Evolutionary conservation across 2,113 vertebrate genomes (phyloP), one percentile per base, ranked within the genome.

Genomic region (Galbula dea): DNA sequence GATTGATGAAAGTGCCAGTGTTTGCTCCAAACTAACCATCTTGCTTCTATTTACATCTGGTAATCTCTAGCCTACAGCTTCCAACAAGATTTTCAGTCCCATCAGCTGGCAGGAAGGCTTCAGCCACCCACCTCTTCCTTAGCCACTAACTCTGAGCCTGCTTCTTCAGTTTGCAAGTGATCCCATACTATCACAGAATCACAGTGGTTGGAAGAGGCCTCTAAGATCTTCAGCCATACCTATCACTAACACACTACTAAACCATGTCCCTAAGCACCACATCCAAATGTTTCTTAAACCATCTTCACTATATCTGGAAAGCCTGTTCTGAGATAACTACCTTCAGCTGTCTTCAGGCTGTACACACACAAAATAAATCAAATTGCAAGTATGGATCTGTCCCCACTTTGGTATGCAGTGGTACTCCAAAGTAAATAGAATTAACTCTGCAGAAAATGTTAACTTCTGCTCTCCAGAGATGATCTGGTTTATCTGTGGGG

Each of bases 61-160:
- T n/a, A n/a, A n/a, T n/a, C n/a, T n/a, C n/a, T n/a, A n/a, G n/a
- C n/a, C n/a, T n/a, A n/a, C n/a, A 46, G 45, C 45, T 46, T 46
- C n/a, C n/a, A 14, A 46, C 45, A 46, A 46, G 45, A 15, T 19
- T 14, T 46, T 46, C 45, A 46, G 45, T 17, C 14, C 45, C 45
- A n/a, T n/a, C n/a, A n/a, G 3, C 3, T 22, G 55, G 45, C 7
- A 37, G 0, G 0, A 27, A 8, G 39, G 13, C 13, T 57, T 61
- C 36, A 66, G 46, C 41, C 14, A 15, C 3, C 11, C 16, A n/a
- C 5, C 55, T 52, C 4, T 27, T 77, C 46, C 41, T 63, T n/a
- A 32, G 23, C 19, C 15, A 8, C 37, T 57, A 15, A n/a, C 39
- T 80, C 27, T 17, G 36, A 88, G 27, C 27, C 15, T 37, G 12